Evolutionary conservation across 23 tunicate species (phyloP).

Genomic region (Halocynthia aurantium): DNA sequence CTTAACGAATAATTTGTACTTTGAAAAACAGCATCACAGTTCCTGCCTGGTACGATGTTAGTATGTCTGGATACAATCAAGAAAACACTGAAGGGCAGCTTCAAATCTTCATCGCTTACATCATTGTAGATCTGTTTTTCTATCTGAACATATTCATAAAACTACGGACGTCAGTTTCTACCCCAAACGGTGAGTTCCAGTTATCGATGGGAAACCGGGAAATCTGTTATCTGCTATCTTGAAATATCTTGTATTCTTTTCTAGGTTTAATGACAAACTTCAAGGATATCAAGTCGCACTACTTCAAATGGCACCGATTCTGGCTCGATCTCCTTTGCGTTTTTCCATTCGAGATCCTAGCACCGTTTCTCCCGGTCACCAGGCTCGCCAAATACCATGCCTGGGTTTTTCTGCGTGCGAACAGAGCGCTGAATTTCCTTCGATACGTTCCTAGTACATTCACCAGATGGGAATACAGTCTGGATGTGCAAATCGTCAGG

Average conservation of each 20-base stretch:
- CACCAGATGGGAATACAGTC: conserved; percentile 50
- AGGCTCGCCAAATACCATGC: conserved; percentile 31
- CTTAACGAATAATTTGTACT: background rate
- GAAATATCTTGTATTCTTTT: background rate
- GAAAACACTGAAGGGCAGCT: conserved; percentile 28
- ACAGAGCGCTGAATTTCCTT: conserved; percentile 47
- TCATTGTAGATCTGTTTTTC: conserved; percentile 55
- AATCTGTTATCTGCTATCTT: background rate
- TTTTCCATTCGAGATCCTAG: conserved; percentile 62
- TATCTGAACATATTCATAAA: conserved; percentile 61
- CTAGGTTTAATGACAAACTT: conserved; percentile 58
- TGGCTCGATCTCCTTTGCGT: conserved; percentile 61
- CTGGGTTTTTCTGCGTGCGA: conserved; percentile 47
- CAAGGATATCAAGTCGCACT: conserved; percentile 46
- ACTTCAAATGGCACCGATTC: conserved; percentile 45
- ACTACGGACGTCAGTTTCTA: conserved; percentile 55
- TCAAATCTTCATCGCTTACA: conserved; percentile 37
- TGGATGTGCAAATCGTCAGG: conserved; percentile 47
- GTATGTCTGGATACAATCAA: conserved; percentile 31
- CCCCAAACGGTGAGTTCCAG: conserved; percentile 46
- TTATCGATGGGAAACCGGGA: background rate
- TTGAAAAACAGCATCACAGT: conserved; percentile 30
- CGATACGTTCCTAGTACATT: conserved; percentile 58
- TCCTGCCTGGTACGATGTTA: conserved; percentile 66
- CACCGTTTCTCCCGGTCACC: conserved; percentile 36